Percentiles rank a stretch among this genome's conserved stretches.
These are phyloP conservation scores for Theocolax elegans DNA, from an alignment of 1,140 invertebrate genomes.

Conservation along the genomic window DNA sequence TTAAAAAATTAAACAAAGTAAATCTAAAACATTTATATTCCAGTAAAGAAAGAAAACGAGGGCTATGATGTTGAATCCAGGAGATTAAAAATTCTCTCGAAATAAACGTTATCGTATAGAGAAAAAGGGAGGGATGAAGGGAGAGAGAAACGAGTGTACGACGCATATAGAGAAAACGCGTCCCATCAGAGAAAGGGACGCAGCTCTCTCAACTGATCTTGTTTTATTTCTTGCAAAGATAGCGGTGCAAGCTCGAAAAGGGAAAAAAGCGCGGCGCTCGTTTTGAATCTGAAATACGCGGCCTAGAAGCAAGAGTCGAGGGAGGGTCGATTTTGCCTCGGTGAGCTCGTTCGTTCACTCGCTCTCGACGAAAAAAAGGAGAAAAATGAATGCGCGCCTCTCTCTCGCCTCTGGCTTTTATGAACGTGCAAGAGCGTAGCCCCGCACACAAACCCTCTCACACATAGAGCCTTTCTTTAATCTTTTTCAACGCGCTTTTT, in stretches of 20 bases:
- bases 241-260: not conserved
- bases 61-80: slow-evolving; percentile 44
- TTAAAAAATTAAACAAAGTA: too few relatives aligned
- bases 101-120: slow-evolving; percentile 16
- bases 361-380: slow-evolving; percentile 18
- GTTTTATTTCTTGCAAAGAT: slow-evolving; percentile 37
- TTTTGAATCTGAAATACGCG: slow-evolving; percentile 8
- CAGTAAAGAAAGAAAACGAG: too few relatives aligned
- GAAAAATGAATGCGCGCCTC: slow-evolving; percentile 24
- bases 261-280: slow-evolving; percentile 1
- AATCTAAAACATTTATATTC: too few relatives aligned
- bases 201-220: not conserved
- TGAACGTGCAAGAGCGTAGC: too few relatives aligned
- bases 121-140: not conserved
- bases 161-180: not conserved
- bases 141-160: not conserved
- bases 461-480: too few relatives aligned
- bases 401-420: slow-evolving; percentile 3
- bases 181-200: not conserved
- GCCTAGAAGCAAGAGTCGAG: not conserved
- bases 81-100: slow-evolving; percentile 21
- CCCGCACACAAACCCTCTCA: too few relatives aligned
- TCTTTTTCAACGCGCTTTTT: too few relatives aligned
- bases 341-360: not conserved
- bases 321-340: not conserved